Conservation (phyloP, 2,888 invertebrate genomes). For the Coenonympha arcania region DNA sequence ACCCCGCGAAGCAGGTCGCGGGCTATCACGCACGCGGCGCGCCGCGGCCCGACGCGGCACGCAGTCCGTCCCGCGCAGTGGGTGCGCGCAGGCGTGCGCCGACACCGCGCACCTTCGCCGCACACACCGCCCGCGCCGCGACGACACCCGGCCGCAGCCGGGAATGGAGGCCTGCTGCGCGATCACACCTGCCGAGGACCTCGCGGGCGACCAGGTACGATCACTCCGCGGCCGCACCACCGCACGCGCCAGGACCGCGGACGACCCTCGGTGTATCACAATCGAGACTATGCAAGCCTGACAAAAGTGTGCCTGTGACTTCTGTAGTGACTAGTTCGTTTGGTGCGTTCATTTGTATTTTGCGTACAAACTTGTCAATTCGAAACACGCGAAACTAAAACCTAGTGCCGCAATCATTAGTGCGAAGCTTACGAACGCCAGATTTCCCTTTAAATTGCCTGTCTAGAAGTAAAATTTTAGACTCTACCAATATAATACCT, state of each 20-base stretch:
- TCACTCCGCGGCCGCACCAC: no score
- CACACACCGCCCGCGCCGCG: constrained; percentile 30
- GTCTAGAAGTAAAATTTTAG: no score
- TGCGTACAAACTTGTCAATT: constrained; percentile 15
- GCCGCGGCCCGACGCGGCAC: constrained; percentile 26
- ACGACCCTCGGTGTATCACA: not conserved
- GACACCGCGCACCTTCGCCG: constrained; percentile 26
- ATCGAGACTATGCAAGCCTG: constrained; percentile 9
- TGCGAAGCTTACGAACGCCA: constrained; percentile 1
- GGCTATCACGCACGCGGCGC: constrained; percentile 45
- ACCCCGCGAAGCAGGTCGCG: constrained; percentile 63
- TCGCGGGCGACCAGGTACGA: constrained; percentile 70
- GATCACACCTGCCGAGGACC: constrained; percentile 66
- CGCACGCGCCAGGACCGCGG: constrained; percentile 8
- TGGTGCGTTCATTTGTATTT: constrained; percentile 16
- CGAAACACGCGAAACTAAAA: constrained; percentile 11
- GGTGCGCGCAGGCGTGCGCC: constrained; percentile 39
- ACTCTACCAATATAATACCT: no score
- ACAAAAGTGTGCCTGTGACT: constrained; percentile 18
- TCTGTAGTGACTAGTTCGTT: constrained; percentile 17
- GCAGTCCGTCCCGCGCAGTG: constrained; percentile 35
- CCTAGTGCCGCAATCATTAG: constrained; percentile 8
- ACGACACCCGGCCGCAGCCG: constrained; percentile 54
- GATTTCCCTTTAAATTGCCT: not conserved
- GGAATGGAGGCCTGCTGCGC: constrained; percentile 71